Evolutionary conservation across 2,113 vertebrate genomes (phyloP).

Genomic region (Furnarius figulus): DNA sequence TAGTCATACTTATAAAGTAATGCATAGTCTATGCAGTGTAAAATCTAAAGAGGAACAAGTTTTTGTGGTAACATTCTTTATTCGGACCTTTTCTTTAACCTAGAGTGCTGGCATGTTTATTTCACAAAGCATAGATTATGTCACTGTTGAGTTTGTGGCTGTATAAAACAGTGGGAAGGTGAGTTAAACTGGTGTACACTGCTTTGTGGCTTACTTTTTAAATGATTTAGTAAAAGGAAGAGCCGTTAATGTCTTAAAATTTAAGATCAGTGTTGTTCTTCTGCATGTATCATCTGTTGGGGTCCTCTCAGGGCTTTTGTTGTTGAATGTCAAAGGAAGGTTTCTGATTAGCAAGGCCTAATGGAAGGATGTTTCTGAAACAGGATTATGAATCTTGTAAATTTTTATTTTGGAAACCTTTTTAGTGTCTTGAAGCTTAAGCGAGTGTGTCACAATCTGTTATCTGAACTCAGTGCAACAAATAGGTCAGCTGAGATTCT

Average conservation of each 20-base stretch:
- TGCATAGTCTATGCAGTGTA: background rate
- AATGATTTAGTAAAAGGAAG: background rate
- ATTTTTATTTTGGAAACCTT: background rate
- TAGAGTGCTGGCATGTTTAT: background rate
- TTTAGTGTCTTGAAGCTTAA: background rate
- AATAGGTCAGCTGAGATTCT: background rate
- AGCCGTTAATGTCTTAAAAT: background rate
- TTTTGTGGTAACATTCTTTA: background rate
- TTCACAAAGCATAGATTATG: background rate
- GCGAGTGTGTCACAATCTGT: background rate
- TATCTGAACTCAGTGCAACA: background rate
- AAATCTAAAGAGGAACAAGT: background rate
- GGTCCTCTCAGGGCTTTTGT: background rate
- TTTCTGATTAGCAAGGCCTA: background rate
- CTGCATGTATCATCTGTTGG: background rate
- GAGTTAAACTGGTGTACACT: background rate
- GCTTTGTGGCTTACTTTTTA: constrained; percentile 37
- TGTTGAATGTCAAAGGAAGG: background rate
- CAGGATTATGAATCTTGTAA: background rate
- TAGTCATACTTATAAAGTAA: constrained; percentile 16
- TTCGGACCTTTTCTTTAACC: background rate
- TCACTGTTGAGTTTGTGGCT: background rate
- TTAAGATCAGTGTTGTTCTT: background rate
- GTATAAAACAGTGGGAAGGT: constrained; percentile 17
- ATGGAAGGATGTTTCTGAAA: background rate